Evolutionary conservation across 2,797 vertebrate species (phyloP), one percentile per base, ranked within the genome.

Genomic region (Malurus splendens): DNA sequence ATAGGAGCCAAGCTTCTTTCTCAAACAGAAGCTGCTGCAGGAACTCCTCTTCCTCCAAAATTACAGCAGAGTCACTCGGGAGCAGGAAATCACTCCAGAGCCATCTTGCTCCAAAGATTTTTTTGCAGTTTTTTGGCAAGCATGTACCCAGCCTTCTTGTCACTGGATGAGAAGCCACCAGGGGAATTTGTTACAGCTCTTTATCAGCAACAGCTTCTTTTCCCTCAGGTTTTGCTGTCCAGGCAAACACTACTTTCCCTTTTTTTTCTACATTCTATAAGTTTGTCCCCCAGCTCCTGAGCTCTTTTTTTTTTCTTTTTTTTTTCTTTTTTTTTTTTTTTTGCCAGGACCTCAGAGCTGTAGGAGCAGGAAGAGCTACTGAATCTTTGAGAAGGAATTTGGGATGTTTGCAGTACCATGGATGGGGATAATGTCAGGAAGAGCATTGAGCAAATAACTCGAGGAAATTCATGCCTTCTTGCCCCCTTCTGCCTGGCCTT

Each of bases 131-230:
- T 82, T 71, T 45, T 60, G 73, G 10, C 4, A 39, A 72, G 45
- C 12, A 15, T 2, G 12, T 75, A 45, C 12, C 2, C 20, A 82
- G 23, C 7, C 4, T 78, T 78, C 60, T 20, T 18, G 12, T 39
- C 47, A 41, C 36, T 44, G 19, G 7, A 61, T 36, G 9, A 82
- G 12, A 18, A 64, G 14, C 32, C 28, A n/a, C 22, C 10, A 38
- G 19, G 7, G 9, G 2, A 39, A 28, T 52, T 86, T 27, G 8
- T 82, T 75, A 42, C 0, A 0, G 18, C 4, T 55, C 24, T 68
- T 55, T 12, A 47, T 36, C 36, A 82, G 18, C 9, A 74, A 23
- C 28, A 51, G 18, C 22, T 81, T 59, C 57, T 60, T 70, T 14
- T 81, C 15, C 5, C 23, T 11, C 30, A 59, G 4, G 9, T 30